Base-by-base conservation (phyloP, 2,113 vertebrate genomes). In the Abramis brama region DNA sequence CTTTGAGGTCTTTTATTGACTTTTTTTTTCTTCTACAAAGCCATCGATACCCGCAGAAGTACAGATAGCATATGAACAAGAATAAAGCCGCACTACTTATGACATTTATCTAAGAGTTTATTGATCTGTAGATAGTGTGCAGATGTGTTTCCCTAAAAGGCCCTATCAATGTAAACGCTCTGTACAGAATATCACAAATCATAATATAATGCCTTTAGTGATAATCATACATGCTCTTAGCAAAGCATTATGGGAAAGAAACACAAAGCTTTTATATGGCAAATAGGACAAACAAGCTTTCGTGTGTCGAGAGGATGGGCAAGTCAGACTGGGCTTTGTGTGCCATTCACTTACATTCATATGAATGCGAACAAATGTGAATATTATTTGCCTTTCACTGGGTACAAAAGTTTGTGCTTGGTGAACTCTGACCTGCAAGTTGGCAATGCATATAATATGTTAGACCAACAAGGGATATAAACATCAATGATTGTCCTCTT, bases 41-140 rank as follows among this genome's bases (percentile, higher is more conserved):
- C 79, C 79, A 77, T 83, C 85, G 50, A 86, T 86, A 82, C 71
- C 60, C 33, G 25, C 43, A 33, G 25, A 66, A 83, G 45, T 50
- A 81, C 79, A 82, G 70, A 82, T 86, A 47, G 39, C 83, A 43
- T 75, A 33, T 60, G 64, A 57, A 71, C 64, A 50, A 33, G 17
- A 79, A 82, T 60, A 81, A 47, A 6, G 55, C 55, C 9, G 5
- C 25, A 30, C 73, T 57, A 39, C 62, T 83, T 86, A 83, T 64
- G 85, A 83, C 71, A 77, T 82, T 82, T 82, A 86, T 86, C 85
- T 52, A 82, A 82, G 79, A 68, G 71, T 86, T 82, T 86, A 86
- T 86, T 23, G 79, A 86, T 86, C 50, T 55, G 12, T 45, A 68
- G 30, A 52, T 27, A 39, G 25, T 77, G 57, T 55, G 66, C 79